Base-by-base conservation (phyloP, 2,888 invertebrate species). In the Elgonia sp. region DNA sequence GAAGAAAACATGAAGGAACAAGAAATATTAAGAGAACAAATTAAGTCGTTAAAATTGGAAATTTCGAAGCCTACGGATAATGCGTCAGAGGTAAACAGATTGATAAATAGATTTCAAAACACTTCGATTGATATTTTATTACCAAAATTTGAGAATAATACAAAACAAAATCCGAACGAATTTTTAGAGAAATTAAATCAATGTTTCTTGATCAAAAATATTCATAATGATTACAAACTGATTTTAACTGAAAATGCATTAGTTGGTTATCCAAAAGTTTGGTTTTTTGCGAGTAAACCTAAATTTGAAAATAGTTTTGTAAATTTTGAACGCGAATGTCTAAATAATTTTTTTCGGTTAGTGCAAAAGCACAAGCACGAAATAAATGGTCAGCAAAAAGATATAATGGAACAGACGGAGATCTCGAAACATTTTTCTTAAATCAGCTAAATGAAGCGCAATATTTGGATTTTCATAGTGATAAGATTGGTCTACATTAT, bases 351-450 rank as follows among this genome's bases (percentile, higher is more conserved):
- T 60, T 84, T 65, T 79, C 73, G 0, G 46, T 79, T 14, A 79
- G 65, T 79, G 46, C 79, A 0, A 79, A 73, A 79, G 84, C 84
- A 65, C 57, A 57, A 39, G 84, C 79, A 14, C 53, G 73, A 40
- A 79, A 40, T 37, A 84, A 84, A 73, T 84, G 79, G 77, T 12
- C 29, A 39, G 39, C 55, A 5, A 69, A 40, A 37, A 63, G 53
- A 55, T 84, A 72, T 65, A 72, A 70, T 20, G n/a, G 0, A 29
- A 77, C 46, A 73, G 77, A 79, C 0, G 29, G 67, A 10, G 79
- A 79, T 67, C n/a, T 85, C 2, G 73, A 85, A 42, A 79, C 39
- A 10, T 80, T 69, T 80, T 85, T 85, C 67, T 75, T 85, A 12
- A 85, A 80, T 62, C 80, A 80, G 39, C 14, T 75, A 39, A 18